Base-by-base conservation (phyloP, 2,113 vertebrate species). In the Aphelocoma coerulescens region DNA sequence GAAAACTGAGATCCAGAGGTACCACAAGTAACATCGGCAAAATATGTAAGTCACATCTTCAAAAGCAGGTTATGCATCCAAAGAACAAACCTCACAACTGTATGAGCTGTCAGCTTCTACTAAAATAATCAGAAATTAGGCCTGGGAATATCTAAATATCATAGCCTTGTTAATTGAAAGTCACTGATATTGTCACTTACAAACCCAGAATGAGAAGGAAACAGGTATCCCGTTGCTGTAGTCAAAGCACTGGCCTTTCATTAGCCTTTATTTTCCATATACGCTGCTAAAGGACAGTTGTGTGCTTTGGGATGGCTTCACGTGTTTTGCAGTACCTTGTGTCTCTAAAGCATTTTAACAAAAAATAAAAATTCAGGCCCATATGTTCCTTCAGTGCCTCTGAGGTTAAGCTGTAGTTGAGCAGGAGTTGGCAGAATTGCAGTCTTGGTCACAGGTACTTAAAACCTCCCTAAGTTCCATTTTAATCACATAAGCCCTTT, bases 401-500 rank as follows among this genome's bases (percentile, higher is more conserved):
- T 6, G 39, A 91, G 95, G 95, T 96, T 96, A 96, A 96, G 89
- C 96, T 92, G 94, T 28, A 75, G 80, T 37, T 95, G 80, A 97
- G 91, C 93, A 95, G 74, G 77, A 93, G 75, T 85, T 95, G 91
- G 93, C 89, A 96, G 81, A 84, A 93, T 91, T 85, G 88, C 66
- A 48, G 32, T 54, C 69, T 54, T 7, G 12, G 93, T 92, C 93
- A 91, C 63, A 82, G 81, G 91, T 91, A 95, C 93, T 96, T 93
- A 96, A 95, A 93, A 92, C 81, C 93, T 89, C 62, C 66, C 87
- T 95, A 95, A 95, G 66, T 96, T 95, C 93, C 89, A 49, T 92
- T 96, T 95, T 97, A 96, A 97, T 96, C 94, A 85, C 89, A 87
- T 97, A 96, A 97, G 76, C 93, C 33, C 27, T 94, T 95, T 96